Conservation (phyloP, 1,140 invertebrate genomes). For the Bombus confusus region DNA sequence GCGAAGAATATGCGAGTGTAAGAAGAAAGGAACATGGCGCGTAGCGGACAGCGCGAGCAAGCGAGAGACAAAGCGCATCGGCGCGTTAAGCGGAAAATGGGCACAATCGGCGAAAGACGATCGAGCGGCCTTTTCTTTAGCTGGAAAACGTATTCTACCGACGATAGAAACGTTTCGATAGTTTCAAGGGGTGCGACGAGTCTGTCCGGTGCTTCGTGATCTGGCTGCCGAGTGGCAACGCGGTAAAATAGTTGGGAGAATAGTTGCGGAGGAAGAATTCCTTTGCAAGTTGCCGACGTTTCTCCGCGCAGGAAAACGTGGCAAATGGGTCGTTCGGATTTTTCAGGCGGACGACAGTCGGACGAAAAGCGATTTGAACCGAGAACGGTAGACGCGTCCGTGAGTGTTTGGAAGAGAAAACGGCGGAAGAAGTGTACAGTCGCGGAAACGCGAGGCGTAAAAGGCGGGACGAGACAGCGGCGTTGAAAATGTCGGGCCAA, state of each 20-base stretch:
- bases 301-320: not conserved
- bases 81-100: not conserved
- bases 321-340: not conserved
- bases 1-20: accelerated
- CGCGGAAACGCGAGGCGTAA: not conserved
- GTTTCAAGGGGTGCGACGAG: not conserved
- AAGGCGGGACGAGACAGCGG: no score
- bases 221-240: conserved; percentile 23
- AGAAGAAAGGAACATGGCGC: no score
- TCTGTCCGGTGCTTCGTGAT: conserved; percentile 33
- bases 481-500: conserved; percentile 9
- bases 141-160: no score
- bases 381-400: no score
- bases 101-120: no score
- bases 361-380: not conserved
- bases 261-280: conserved; percentile 40
- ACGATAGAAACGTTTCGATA: not conserved
- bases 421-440: not conserved
- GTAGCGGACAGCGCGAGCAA: no score
- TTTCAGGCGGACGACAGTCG: accelerated
- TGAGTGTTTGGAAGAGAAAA: not conserved
- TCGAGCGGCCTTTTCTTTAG: not conserved
- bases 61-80: not conserved
- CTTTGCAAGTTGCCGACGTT: conserved; percentile 31
- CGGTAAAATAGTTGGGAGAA: not conserved